Base-by-base conservation (phyloP, 2,113 vertebrate species). In the Panthera tigris region DNA sequence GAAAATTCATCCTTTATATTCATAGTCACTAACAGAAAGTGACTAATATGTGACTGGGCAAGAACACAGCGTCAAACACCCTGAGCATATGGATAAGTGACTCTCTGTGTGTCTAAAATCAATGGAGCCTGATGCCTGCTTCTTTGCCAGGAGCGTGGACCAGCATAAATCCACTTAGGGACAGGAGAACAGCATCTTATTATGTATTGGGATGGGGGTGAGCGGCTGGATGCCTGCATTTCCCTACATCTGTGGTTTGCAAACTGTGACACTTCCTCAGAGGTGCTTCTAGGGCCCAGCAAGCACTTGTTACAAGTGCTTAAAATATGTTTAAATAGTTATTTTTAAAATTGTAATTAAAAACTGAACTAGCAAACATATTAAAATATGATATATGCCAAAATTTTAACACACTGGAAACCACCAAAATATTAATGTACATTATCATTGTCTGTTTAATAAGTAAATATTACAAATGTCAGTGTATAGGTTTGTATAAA, bases 1-100 rank as follows among this genome's bases (percentile, higher is more conserved):
- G 87, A 96, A 97, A 97, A 97, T 96, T 55, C 19, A 68, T 97
- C 65, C 50, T 98, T 96, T 89, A 94, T 97, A 98, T 98, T 98
- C 98, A 94, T 5, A 95, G 97, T 95, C 97, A 98, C 97, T 95
- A 92, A 85, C 65, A 0, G 90, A 94, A 96, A 97, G 94, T 96
- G 97, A 98, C 95, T 98, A 97, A 98, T 98, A 94, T 88, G 80
- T 97, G 92, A 96, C 96, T 78, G 63, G 45, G 79, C 92, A 97
- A 94, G 79, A 87, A 96, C 74, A 80, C 1, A 14, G 94, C 82
- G 1, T 95, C 95, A 96, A 96, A 96, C 89, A 87, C 87, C 55
- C 82, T 88, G 80, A 98, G 96, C 97, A 98, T 98, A 96, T 96
- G 97, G 90, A 66, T 95, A 97, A 96, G 92, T 90, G 95, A 94